Base-by-base conservation (phyloP, 2,888 invertebrate species). In the Branchinecta sandiegonensis region DNA sequence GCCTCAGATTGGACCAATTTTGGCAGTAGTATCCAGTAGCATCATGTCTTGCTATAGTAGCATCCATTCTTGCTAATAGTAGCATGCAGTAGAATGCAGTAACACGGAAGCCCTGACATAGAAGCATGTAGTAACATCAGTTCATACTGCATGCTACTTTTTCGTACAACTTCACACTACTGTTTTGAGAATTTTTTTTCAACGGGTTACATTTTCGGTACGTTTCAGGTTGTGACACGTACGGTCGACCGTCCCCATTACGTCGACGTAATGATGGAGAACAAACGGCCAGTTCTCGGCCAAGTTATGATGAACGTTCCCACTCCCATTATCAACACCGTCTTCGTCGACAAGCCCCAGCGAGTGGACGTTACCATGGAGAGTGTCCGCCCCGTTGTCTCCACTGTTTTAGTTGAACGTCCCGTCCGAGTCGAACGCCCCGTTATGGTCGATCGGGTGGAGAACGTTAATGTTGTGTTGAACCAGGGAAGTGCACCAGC, bases 281-380 rank as follows among this genome's bases (percentile, higher is more conserved):
- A 56, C 63, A 56, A 11, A 56, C 63, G 63, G 10, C 63, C 63
- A 10, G 9, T 56, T 56, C n/a, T 56, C 9, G 63, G 63, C 11
- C 8, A 56, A n/a, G 11, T 56, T 56, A 23, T 56, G 23, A 56
- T 56, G 63, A 56, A 56, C 12, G 63, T 56, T 56, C 14, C 63
- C 23, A n/a, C n/a, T 9, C 63, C 63, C n/a, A 11, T 56, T 10
- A 10, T 56, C 23, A 56, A 56, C 63, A 56, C 63, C 10, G 23
- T 56, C 9, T 17, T 56, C 14, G 63, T 56, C n/a, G 63, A 56
- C 11, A 56, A 56, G 10, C 63, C 63, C 63, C 63, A 56, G 63
- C n/a, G n/a, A 23, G 23, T 56, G 10, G 63, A 56, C 23, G 63
- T 56, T 56, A 56, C 63, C n/a, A 56, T 56, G 63, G 63, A 56